Conservation (phyloP, 23 tunicate species). For the Clavelina lepadiformis region DNA sequence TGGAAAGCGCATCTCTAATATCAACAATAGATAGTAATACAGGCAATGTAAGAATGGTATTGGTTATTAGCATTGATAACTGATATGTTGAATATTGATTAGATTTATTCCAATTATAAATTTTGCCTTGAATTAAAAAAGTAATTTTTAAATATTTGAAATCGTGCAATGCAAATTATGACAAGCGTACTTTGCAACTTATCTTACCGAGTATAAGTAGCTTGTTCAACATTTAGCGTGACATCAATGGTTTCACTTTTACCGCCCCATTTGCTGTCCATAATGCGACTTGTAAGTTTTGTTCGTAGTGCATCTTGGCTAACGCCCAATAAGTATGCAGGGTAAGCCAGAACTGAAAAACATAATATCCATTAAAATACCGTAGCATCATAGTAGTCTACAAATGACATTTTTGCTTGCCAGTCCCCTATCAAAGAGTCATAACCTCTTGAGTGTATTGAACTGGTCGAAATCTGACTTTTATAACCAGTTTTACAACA, state of each 20-base stretch:
- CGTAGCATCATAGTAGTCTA: too few species aligned
- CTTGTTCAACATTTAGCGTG: slow-evolving; percentile 89
- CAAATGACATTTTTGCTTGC: too few species aligned
- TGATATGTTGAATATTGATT: too few species aligned
- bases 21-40: not conserved
- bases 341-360: slow-evolving; percentile 81
- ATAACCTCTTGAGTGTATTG: too few species aligned
- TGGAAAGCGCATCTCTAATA: slow-evolving; percentile 80
- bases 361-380: too few species aligned
- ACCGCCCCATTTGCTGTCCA: slow-evolving; percentile 99
- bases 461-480: too few species aligned
- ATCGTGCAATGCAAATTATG: not conserved
- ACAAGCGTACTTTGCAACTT: not conserved
- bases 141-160: too few species aligned
- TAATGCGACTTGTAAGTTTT: slow-evolving; percentile 79
- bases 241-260: slow-evolving; percentile 82
- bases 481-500: too few species aligned
- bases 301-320: slow-evolving; percentile 49
- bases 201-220: slow-evolving; percentile 59
- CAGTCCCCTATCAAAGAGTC: too few species aligned
- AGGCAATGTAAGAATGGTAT: not conserved
- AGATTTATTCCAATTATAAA: not conserved
- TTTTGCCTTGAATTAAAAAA: slow-evolving; percentile 3
- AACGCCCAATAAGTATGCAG: slow-evolving; percentile 87
- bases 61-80: too few species aligned